These are phyloP conservation scores for Psittacula echo DNA, from an alignment of 2,797 vertebrate genomes.

Conservation along the genomic window DNA sequence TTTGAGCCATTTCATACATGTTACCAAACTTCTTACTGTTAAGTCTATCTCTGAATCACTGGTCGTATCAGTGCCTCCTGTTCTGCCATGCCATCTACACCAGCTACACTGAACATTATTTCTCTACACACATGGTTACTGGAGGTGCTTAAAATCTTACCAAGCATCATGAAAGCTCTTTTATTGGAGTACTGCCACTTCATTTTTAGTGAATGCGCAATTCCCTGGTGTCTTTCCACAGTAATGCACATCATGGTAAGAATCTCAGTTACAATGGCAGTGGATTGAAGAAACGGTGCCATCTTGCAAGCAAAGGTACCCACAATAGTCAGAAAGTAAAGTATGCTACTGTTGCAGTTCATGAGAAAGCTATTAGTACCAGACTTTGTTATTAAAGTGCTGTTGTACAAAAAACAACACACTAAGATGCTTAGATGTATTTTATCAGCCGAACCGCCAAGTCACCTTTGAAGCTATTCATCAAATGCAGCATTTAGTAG, in stretches of 20 bases:
- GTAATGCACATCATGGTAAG: slow-evolving; percentile 84
- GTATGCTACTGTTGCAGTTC: neutral
- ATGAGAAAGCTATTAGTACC: neutral
- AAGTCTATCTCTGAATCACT: neutral
- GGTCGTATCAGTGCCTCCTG: neutral
- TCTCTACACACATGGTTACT: accelerated
- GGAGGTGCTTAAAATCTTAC: slow-evolving; percentile 46
- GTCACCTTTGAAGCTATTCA: neutral
- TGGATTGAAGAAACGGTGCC: slow-evolving; percentile 80
- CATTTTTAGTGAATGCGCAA: slow-evolving; percentile 80
- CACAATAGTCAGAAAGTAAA: slow-evolving; percentile 34
- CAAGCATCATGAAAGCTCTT: slow-evolving; percentile 80
- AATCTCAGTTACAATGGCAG: slow-evolving; percentile 80
- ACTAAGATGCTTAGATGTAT: neutral
- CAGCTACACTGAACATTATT: neutral
- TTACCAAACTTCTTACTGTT: neutral
- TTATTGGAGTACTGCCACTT: slow-evolving; percentile 79
- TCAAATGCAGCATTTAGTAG: neutral
- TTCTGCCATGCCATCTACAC: neutral
- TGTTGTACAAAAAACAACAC: neutral
- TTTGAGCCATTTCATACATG: neutral
- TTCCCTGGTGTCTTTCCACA: slow-evolving; percentile 81
- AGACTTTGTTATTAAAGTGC: neutral
- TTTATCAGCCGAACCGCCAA: neutral
- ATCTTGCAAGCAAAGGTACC: slow-evolving; percentile 82